Percentiles rank a stretch among this genome's conserved stretches.
Evolutionary conservation across 2,113 vertebrate genomes (phyloP).

Genomic region (Scomber scombrus): DNA sequence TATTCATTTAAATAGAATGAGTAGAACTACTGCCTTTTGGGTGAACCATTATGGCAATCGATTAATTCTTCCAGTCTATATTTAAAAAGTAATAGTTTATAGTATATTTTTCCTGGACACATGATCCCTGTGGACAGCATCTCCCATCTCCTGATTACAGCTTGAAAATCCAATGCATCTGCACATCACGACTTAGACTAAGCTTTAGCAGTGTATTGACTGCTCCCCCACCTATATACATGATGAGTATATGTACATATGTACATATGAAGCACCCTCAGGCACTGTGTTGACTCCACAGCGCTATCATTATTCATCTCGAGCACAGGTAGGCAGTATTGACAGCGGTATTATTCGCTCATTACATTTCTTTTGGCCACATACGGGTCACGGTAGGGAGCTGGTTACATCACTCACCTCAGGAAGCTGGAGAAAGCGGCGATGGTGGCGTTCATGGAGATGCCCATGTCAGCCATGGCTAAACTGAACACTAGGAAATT

Average conservation of each 20-base stretch:
- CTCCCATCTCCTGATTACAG: constrained; percentile 41
- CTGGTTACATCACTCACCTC: constrained; percentile 85
- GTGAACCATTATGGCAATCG: not conserved
- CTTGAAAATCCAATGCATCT: constrained; percentile 34
- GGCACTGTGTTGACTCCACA: not conserved
- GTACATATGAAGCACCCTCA: too few species aligned
- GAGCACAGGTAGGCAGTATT: not conserved
- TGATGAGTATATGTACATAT: too few species aligned
- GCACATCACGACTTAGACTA: not conserved
- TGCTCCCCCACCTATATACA: not conserved
- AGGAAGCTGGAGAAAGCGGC: constrained; percentile 95
- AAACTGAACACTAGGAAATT: constrained; percentile 94
- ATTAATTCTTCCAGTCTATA: constrained; percentile 3
- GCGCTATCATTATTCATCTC: not conserved
- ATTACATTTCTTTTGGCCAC: constrained; percentile 1
- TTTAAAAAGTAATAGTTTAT: not conserved
- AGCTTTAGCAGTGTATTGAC: constrained; percentile 9
- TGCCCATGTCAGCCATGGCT: constrained; percentile 92
- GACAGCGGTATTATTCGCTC: not conserved
- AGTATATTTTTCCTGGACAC: not conserved
- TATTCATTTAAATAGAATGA: not conserved
- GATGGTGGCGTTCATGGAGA: constrained; percentile 92
- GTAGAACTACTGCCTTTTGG: not conserved
- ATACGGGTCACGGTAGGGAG: too few species aligned
- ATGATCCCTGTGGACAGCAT: constrained; percentile 2